Conservation (phyloP, 2,888 invertebrate genomes). For the Acronicta leporina region DNA sequence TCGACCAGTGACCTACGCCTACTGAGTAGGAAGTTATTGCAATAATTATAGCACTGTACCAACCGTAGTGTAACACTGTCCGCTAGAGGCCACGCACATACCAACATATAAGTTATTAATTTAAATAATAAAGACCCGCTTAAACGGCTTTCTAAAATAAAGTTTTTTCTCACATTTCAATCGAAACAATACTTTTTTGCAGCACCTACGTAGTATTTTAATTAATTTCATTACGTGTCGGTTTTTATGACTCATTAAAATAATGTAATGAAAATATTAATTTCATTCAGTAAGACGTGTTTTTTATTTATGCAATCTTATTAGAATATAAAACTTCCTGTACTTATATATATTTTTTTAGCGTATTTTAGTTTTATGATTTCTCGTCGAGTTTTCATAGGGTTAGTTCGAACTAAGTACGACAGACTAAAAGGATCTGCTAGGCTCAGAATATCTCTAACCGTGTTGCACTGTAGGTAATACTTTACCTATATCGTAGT, state of each 20-base stretch:
- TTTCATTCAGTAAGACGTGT: neutral
- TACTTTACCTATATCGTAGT: too few species aligned
- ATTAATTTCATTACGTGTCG: neutral
- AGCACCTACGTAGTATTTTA: neutral
- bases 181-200: constrained; percentile 12
- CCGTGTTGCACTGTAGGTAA: too few species aligned
- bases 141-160: constrained; percentile 49
- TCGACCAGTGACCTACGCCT: constrained; percentile 50
- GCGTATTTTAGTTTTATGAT: too few species aligned
- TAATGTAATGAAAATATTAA: constrained; percentile 1
- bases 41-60: constrained; percentile 47
- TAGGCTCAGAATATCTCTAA: too few species aligned
- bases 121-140: constrained; percentile 33
- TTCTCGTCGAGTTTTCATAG: too few species aligned
- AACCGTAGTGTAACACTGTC: constrained; percentile 19
- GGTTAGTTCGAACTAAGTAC: too few species aligned
- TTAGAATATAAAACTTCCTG: neutral
- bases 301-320: constrained; percentile 2
- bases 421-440: too few species aligned
- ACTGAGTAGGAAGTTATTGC: constrained; percentile 52
- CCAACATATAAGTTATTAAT: constrained; percentile 25
- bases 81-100: constrained; percentile 40
- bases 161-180: constrained; percentile 11
- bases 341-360: neutral
- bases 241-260: neutral